phyloP scores from a whole-genome alignment of 2,113 vertebrate species.

The Delphinus delphis region DNA sequence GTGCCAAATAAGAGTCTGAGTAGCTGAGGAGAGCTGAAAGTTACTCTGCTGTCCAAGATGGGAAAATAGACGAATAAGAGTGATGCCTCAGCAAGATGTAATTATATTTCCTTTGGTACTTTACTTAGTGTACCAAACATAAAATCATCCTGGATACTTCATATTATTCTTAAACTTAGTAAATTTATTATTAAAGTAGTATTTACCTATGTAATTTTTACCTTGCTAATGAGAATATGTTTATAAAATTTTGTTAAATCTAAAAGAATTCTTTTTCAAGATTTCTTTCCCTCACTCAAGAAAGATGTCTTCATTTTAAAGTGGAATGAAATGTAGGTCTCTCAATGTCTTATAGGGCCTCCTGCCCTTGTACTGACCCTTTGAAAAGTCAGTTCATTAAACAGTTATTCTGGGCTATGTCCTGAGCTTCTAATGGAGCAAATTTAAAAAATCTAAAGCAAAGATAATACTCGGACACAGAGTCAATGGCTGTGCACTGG shows the following conservation, averaged over 20 bases:
- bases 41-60: neutral
- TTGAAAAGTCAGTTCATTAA: constrained; percentile 41
- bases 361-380: neutral
- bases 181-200: constrained; percentile 17
- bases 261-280: neutral
- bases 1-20: neutral
- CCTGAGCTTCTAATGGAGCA: neutral
- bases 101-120: constrained; percentile 14
- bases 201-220: neutral
- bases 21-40: neutral
- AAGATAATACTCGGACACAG: neutral
- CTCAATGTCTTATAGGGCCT: neutral
- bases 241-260: neutral
- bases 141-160: neutral
- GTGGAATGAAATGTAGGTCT: neutral
- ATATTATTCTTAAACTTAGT: neutral
- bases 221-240: neutral
- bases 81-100: neutral
- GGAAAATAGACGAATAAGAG: neutral
- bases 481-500: neutral
- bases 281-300: neutral
- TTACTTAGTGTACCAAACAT: neutral
- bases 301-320: neutral
- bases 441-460: constrained; percentile 28
- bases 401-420: neutral